These are phyloP conservation scores for Geococcyx californianus DNA, from an alignment of 2,113 vertebrate species.

Conservation along the genomic window DNA sequence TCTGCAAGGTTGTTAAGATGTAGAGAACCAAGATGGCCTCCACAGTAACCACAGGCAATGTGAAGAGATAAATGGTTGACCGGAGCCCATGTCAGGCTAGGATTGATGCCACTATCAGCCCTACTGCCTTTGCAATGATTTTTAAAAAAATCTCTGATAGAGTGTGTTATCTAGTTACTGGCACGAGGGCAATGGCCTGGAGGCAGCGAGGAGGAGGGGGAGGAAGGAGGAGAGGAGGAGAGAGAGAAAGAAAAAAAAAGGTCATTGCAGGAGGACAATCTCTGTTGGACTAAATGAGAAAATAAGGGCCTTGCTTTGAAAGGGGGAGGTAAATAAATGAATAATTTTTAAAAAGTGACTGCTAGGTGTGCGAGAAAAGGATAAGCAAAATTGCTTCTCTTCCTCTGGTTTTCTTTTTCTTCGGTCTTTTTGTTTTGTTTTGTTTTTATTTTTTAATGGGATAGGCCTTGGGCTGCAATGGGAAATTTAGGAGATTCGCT, in stretches of 20 bases:
- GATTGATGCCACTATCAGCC: conserved; percentile 99
- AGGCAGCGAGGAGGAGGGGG: conserved; percentile 82
- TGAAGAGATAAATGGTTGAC: conserved; percentile 99
- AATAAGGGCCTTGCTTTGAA: conserved; percentile 79
- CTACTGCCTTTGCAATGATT: conserved; percentile 97
- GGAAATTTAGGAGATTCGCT: conserved; percentile 71
- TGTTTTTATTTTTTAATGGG: conserved; percentile 68
- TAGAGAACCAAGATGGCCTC: conserved; percentile 89
- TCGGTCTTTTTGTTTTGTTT: background rate
- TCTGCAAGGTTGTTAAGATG: conserved; percentile 90
- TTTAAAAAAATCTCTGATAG: conserved; percentile 98
- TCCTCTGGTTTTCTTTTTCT: conserved; percentile 15
- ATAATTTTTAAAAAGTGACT: conserved; percentile 78
- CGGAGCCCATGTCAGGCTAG: conserved; percentile 92
- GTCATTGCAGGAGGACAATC: conserved; percentile 96
- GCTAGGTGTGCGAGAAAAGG: conserved; percentile 82
- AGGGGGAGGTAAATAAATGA: conserved; percentile 76
- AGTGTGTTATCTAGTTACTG: conserved; percentile 99
- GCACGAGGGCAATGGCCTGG: conserved; percentile 93
- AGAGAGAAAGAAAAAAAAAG: conserved; percentile 80
- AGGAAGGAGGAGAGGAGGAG: conserved; percentile 72
- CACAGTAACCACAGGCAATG: conserved; percentile 93
- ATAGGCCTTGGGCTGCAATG: conserved; percentile 71
- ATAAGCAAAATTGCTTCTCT: conserved; percentile 82
- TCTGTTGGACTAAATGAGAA: conserved; percentile 93